Base-by-base conservation (phyloP, 1,140 invertebrate genomes). In the Triops longicaudatus region DNA sequence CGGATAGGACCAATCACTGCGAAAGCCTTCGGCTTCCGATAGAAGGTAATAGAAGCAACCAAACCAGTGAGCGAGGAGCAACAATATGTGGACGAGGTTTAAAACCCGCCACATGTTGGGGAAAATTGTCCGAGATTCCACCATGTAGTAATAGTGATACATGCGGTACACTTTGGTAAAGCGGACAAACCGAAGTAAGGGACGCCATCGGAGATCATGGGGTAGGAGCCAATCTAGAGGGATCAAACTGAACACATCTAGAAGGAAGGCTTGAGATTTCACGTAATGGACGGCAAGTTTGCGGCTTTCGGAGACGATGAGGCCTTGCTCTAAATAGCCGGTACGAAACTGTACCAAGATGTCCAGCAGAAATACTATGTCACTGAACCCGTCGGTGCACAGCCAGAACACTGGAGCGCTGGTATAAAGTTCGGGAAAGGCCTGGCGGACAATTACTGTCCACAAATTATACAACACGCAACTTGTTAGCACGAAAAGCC, bases 41-140 rank as follows among this genome's bases (percentile, higher is more conserved):
- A 98, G 88, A 78, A 98, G 85, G 86, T 94, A 98, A 86, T 98
- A 98, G 86, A 98, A 98, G 83, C 95, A 97, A 43, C 95, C 96
- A 83, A 98, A 98, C 96, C 96, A 98, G 82, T 98, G 96, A 26
- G 95, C 95, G 78, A 97, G 88, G 80, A 98, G 93, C 78, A 98
- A 89, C 43, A 98, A 88, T 81, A 98, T 97, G 84, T 98, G 96
- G 78, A 97, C 94, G 28, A 98, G 86, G 85, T 97, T 98, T 78
- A 96, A 88, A 27, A 98, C 96, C n/a, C 96, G 87, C 92, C 95
- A 96, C 81, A 98, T 88, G 85, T 98, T 98, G 5, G 96, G 96
- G 85, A 95, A 98, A 43, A 97, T 92, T 0, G 95, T 97, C 78
- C 95, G 86, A 26, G 94, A 97, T 84, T 98, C 96, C 78, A 97